These are phyloP conservation scores for Choreutis nemorana DNA, from an alignment of 2,888 invertebrate genomes.

Conservation along the genomic window DNA sequence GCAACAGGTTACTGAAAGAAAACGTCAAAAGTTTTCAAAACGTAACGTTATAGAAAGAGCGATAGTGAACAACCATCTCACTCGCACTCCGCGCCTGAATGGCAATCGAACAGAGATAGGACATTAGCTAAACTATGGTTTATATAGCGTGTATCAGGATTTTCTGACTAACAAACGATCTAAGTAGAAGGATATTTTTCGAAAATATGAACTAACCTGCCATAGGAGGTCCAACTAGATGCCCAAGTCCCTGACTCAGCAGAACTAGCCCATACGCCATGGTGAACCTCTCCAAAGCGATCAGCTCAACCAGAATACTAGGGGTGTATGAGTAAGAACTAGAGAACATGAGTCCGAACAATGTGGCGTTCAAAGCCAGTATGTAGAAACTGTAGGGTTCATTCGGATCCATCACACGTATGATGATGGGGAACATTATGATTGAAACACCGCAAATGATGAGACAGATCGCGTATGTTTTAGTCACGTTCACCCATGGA, in stretches of 20 bases:
- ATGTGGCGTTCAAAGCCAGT: constrained; percentile 62
- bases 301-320: constrained; percentile 87
- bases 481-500: constrained; percentile 83
- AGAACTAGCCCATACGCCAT: constrained; percentile 91
- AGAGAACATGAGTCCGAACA: constrained; percentile 90
- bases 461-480: constrained; percentile 84
- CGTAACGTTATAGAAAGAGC: too few species aligned
- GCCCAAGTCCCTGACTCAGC: constrained; percentile 91
- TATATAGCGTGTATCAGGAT: too few species aligned
- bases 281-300: constrained; percentile 90
- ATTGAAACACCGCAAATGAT: constrained; percentile 71
- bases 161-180: too few species aligned
- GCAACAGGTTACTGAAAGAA: too few species aligned
- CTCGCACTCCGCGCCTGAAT: too few species aligned
- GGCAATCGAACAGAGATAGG: too few species aligned
- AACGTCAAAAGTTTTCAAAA: too few species aligned
- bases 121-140: too few species aligned
- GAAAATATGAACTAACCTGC: constrained; percentile 73
- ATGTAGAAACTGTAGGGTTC: constrained; percentile 54
- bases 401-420: constrained; percentile 33
- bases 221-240: constrained; percentile 91
- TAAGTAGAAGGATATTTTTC: too few species aligned
- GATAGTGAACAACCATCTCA: too few species aligned
- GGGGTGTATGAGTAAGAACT: constrained; percentile 93
- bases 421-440: constrained; percentile 67